phyloP scores from a whole-genome alignment of 2,113 vertebrate genomes.

The Megalops atlanticus region DNA sequence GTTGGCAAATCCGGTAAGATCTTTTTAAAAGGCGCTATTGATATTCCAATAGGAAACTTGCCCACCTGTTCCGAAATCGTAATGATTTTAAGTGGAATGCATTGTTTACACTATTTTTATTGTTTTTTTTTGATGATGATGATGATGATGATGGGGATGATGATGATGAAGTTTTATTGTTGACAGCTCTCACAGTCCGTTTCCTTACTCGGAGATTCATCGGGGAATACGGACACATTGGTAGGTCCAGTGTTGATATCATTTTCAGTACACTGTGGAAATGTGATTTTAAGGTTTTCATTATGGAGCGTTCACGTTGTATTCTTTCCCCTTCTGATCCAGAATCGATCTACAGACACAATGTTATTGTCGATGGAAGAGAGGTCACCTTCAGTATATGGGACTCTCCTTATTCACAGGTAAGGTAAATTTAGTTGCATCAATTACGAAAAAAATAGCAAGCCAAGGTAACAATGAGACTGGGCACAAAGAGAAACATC shows the following conservation, averaged over 20 bases:
- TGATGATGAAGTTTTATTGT: background rate
- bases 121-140: background rate
- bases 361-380: slow-evolving; percentile 70
- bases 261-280: background rate
- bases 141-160: background rate
- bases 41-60: too few species aligned
- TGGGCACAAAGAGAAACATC: too few species aligned
- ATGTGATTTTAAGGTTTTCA: too few species aligned
- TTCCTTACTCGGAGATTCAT: slow-evolving; percentile 85
- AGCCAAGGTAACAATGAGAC: background rate
- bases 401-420: slow-evolving; percentile 79
- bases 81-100: too few species aligned
- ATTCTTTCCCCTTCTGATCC: slow-evolving; percentile 10
- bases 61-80: too few species aligned
- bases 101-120: too few species aligned
- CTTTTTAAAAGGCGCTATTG: background rate
- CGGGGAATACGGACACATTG: slow-evolving; percentile 83
- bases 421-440: slow-evolving; percentile 45
- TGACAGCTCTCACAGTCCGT: slow-evolving; percentile 80
- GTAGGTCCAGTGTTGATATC: slow-evolving; percentile 56
- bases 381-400: slow-evolving; percentile 80
- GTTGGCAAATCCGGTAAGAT: slow-evolving; percentile 82
- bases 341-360: slow-evolving; percentile 85
- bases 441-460: too few species aligned
- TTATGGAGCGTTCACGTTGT: too few species aligned